phyloP scores from a whole-genome alignment of 2,113 vertebrate species.

The Corythornis madagascariensis region DNA sequence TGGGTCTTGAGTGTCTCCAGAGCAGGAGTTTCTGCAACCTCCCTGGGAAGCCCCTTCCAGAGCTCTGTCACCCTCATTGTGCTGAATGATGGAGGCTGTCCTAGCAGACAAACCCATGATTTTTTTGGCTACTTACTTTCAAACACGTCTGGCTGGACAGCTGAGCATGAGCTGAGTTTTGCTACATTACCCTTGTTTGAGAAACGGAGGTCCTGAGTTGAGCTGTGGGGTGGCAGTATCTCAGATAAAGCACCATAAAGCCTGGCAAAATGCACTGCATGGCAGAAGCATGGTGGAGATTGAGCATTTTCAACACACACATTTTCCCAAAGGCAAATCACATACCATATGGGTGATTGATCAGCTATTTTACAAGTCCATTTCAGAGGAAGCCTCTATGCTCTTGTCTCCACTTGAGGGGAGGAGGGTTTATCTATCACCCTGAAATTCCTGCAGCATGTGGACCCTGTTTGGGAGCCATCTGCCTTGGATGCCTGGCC shows the following conservation, averaged over 20 bases:
- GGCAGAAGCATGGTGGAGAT: background rate
- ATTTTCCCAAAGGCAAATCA: background rate
- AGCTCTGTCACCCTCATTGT: background rate
- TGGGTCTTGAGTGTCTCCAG: no score
- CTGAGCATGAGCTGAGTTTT: background rate
- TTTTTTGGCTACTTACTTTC: background rate
- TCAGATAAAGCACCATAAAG: background rate
- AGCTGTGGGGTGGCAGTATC: background rate
- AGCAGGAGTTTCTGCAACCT: no score
- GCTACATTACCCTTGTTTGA: background rate
- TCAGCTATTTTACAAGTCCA: background rate
- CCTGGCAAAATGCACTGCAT: background rate
- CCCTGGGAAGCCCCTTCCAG: no score
- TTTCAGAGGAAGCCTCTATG: background rate
- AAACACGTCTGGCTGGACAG: background rate
- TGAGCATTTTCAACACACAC: background rate
- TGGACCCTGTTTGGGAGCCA: background rate
- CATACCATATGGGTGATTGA: background rate
- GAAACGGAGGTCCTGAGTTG: background rate
- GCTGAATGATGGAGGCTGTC: background rate
- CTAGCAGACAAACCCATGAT: background rate
- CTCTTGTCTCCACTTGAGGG: background rate
- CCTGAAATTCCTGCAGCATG: background rate
- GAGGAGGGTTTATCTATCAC: background rate
- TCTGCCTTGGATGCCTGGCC: background rate